These are phyloP conservation scores for Heterodera filipjevi DNA, from an alignment of 2,888 invertebrate genomes.

Conservation along the genomic window DNA sequence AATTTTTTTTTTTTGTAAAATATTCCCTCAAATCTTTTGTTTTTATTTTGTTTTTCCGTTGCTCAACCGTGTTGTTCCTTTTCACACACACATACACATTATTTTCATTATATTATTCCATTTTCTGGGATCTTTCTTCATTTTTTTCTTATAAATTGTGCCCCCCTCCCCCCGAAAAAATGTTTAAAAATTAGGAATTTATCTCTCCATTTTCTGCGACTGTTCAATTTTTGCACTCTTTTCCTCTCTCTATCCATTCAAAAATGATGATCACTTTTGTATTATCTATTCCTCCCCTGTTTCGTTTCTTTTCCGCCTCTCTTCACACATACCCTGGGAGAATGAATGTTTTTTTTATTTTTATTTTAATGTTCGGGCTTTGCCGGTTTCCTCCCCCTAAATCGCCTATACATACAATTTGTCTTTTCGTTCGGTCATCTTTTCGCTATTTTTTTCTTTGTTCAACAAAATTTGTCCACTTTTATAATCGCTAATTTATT, in stretches of 20 bases:
- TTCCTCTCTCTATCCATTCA: too few species aligned
- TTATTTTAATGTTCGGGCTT: background rate
- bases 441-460: background rate
- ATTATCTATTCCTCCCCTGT: background rate
- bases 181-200: slow-evolving; percentile 9
- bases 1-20: background rate
- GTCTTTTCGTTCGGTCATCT: background rate
- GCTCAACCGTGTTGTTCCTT: slow-evolving; percentile 17
- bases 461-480: background rate
- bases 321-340: background rate
- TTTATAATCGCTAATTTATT: background rate
- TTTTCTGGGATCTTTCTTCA: slow-evolving; percentile 4
- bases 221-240: background rate
- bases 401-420: background rate
- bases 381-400: background rate
- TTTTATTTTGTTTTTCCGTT: slow-evolving; percentile 4
- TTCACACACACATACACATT: background rate
- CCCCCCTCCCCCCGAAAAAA: slow-evolving; percentile 9
- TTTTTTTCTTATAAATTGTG: background rate
- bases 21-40: background rate
- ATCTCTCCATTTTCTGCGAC: background rate
- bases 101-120: background rate
- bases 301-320: background rate
- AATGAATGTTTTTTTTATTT: background rate
- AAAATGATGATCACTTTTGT: background rate